Conservation (phyloP, 2,888 invertebrate genomes). For the Didymodactylos carnosus region DNA sequence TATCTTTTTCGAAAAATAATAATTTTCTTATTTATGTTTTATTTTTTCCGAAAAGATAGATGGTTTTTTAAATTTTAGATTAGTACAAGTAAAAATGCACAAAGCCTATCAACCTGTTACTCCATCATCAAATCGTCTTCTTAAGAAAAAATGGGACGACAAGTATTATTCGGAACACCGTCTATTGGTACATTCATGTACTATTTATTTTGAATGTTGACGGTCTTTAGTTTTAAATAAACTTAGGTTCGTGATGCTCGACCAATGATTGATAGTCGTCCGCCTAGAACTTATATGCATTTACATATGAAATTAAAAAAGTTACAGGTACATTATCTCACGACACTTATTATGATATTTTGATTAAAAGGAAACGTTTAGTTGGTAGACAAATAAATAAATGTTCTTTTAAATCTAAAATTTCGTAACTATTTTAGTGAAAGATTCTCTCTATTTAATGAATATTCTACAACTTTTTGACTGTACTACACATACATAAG, state of each 20-base stretch:
- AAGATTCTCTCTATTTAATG: too few species aligned
- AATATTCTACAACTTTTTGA: too few species aligned
- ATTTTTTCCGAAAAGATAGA: too few species aligned
- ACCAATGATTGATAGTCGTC: slow-evolving; percentile 21
- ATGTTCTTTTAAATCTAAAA: too few species aligned
- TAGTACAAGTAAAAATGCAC: slow-evolving; percentile 9
- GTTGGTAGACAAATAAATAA: too few species aligned
- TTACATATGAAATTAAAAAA: slow-evolving; percentile 24
- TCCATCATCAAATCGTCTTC: slow-evolving; percentile 29
- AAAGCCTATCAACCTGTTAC: slow-evolving; percentile 25
- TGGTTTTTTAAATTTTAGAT: too few species aligned
- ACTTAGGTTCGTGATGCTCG: slow-evolving; percentile 23
- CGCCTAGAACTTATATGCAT: slow-evolving; percentile 23
- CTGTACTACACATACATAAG: too few species aligned
- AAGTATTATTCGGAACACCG: slow-evolving; percentile 31
- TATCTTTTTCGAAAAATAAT: neutral
- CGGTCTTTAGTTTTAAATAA: neutral
- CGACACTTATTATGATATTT: too few species aligned
- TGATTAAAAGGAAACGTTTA: too few species aligned
- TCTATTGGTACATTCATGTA: slow-evolving; percentile 21
- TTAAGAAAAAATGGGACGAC: slow-evolving; percentile 31
- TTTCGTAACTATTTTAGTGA: too few species aligned
- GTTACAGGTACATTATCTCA: slow-evolving; percentile 16
- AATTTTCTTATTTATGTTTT: neutral
- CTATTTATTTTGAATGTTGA: neutral